These are phyloP conservation scores for Caenorhabditis inopinata DNA, from an alignment of 1,140 invertebrate genomes.

Conservation along the genomic window DNA sequence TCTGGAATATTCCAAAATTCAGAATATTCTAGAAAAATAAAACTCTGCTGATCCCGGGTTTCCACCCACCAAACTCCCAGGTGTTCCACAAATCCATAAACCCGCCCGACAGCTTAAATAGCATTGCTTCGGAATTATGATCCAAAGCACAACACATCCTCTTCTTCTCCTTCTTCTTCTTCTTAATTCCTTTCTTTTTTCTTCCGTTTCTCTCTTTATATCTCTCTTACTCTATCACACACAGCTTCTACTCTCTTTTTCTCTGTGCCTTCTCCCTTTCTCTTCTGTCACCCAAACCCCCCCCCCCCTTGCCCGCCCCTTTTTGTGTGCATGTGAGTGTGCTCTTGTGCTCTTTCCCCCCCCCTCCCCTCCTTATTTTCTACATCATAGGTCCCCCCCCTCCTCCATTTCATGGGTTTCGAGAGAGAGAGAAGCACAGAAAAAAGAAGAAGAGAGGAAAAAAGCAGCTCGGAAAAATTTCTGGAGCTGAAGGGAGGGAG, in stretches of 20 bases:
- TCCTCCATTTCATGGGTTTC: background rate
- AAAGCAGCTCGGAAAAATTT: conserved; percentile 1
- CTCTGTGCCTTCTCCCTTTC: background rate
- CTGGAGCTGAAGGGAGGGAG: background rate
- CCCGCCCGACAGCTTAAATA: too few relatives aligned
- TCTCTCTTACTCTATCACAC: too few relatives aligned
- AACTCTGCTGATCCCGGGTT: too few relatives aligned
- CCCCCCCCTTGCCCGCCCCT: background rate
- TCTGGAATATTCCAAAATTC: too few relatives aligned
- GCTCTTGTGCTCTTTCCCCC: background rate
- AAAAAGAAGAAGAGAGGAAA: background rate
- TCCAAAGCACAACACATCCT: too few relatives aligned
- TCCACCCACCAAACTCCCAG: too few relatives aligned
- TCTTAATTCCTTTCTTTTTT: too few relatives aligned
- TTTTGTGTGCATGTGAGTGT: background rate
- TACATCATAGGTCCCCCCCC: background rate
- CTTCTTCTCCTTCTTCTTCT: too few relatives aligned
- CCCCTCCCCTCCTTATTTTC: background rate
- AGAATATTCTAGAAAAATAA: too few relatives aligned
- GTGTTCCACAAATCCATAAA: too few relatives aligned
- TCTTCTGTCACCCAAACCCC: background rate
- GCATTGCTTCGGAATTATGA: too few relatives aligned
- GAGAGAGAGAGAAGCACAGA: background rate
- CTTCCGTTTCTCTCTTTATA: too few relatives aligned
- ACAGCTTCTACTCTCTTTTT: background rate